Percentiles rank a stretch among this genome's conserved stretches.
Evolutionary conservation across 2,888 invertebrate species (phyloP).

Genomic region (Abscondita cerata): DNA sequence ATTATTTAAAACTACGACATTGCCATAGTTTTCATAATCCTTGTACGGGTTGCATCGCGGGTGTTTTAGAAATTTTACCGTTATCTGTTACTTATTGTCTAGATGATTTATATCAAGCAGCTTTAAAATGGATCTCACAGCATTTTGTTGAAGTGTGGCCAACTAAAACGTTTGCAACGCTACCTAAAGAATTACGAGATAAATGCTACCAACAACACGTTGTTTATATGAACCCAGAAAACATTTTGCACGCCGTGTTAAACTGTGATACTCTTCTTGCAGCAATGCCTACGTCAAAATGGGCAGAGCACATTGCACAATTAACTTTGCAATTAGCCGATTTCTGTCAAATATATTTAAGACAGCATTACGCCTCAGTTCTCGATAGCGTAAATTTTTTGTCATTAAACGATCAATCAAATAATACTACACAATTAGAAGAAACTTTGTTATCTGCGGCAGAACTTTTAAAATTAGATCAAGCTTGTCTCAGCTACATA

Average conservation of each 20-base stretch:
- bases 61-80: slow-evolving; percentile 87
- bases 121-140: slow-evolving; percentile 85
- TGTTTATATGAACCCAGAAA: slow-evolving; percentile 79
- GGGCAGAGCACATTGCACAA: slow-evolving; percentile 82
- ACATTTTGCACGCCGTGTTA: slow-evolving; percentile 81
- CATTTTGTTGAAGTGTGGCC: slow-evolving; percentile 92
- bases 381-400: slow-evolving; percentile 67
- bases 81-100: slow-evolving; percentile 85
- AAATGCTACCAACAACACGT: slow-evolving; percentile 85
- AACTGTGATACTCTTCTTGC: slow-evolving; percentile 83
- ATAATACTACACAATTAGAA: slow-evolving; percentile 57
- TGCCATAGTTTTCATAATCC: slow-evolving; percentile 97
- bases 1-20: slow-evolving; percentile 80
- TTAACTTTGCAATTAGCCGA: slow-evolving; percentile 82
- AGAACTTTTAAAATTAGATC: slow-evolving; percentile 79
- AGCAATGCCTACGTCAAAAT: slow-evolving; percentile 75
- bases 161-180: slow-evolving; percentile 84
- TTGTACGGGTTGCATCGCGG: slow-evolving; percentile 85
- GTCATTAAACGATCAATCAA: slow-evolving; percentile 68
- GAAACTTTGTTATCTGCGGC: slow-evolving; percentile 81
- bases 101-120: slow-evolving; percentile 86
- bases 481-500: slow-evolving; percentile 81
- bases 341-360: slow-evolving; percentile 82
- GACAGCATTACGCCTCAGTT: slow-evolving; percentile 79
- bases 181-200: slow-evolving; percentile 82